phyloP scores from a whole-genome alignment of 2,797 vertebrate species.

The Notolepis coatsorum region DNA sequence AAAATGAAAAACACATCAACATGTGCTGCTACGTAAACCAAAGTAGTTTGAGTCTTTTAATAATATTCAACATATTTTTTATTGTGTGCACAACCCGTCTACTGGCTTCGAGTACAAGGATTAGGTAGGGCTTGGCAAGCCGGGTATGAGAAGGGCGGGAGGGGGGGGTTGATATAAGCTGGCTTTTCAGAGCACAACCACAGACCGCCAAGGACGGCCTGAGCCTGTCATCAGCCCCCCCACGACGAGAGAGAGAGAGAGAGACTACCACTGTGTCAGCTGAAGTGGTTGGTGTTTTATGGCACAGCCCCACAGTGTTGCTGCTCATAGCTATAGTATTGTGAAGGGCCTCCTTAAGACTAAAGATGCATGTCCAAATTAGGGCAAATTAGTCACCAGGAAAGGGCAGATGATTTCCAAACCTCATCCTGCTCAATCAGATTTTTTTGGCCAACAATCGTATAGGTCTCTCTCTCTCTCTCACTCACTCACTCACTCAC shows the following conservation, averaged over 20 bases:
- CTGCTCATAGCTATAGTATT: neutral
- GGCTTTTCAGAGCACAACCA: conserved; percentile 42
- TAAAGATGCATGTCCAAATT: conserved; percentile 4
- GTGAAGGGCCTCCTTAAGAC: neutral
- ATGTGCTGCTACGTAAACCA: conserved; percentile 74
- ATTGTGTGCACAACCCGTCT: neutral
- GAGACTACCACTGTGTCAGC: neutral
- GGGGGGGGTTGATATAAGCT: conserved; percentile 13
- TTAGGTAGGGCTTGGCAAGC: conserved; percentile 2
- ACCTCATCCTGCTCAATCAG: no score
- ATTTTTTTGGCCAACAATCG: no score
- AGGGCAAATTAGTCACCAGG: neutral
- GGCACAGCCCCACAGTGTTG: neutral
- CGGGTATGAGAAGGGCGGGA: neutral
- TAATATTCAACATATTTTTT: neutral
- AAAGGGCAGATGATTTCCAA: conserved; percentile 7
- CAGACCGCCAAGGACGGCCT: conserved; percentile 63
- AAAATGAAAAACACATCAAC: conserved; percentile 86
- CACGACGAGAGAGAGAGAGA: conserved; percentile 32
- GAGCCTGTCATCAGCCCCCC: conserved; percentile 50
- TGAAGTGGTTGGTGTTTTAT: neutral
- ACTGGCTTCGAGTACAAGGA: conserved; percentile 14
- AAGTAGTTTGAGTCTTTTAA: conserved; percentile 12
- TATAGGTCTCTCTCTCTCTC: no score
- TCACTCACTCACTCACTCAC: no score